These are phyloP conservation scores for Athalia circularis DNA, from an alignment of 2,888 invertebrate species.

Conservation along the genomic window DNA sequence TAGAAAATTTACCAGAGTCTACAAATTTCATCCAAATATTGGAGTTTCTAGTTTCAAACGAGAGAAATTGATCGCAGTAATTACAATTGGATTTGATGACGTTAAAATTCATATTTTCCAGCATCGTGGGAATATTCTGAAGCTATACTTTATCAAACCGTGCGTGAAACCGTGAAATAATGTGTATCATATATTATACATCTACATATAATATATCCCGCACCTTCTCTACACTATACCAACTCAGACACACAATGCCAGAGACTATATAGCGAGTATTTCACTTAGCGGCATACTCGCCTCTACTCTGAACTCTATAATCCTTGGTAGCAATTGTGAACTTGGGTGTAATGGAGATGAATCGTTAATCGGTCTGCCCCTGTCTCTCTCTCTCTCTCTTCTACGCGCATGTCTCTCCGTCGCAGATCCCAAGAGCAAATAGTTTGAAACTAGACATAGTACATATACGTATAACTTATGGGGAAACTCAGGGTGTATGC, in stretches of 20 bases:
- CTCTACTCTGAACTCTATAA: slow-evolving; percentile 40
- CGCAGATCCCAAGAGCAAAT: slow-evolving; percentile 7
- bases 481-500: slow-evolving; percentile 4
- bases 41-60: background rate
- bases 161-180: slow-evolving; percentile 20
- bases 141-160: slow-evolving; percentile 31
- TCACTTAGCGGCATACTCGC: slow-evolving; percentile 42
- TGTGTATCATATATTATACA: background rate
- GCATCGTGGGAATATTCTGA: slow-evolving; percentile 25
- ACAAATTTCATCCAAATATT: background rate
- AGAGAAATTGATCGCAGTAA: slow-evolving; percentile 1
- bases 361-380: slow-evolving; percentile 39
- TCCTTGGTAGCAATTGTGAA: slow-evolving; percentile 44
- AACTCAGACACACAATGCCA: slow-evolving; percentile 38
- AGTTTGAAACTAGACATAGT: slow-evolving; percentile 4
- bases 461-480: background rate
- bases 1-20: no score
- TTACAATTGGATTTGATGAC: background rate
- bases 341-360: slow-evolving; percentile 43
- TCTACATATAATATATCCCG: slow-evolving; percentile 30
- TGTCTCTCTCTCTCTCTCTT: slow-evolving; percentile 14
- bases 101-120: slow-evolving; percentile 14
- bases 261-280: slow-evolving; percentile 32
- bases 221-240: slow-evolving; percentile 18
- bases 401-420: slow-evolving; percentile 9